A percentile compares a stretch with the other conserved stretches of the same genome.
phyloP scores from a whole-genome alignment of 2,113 vertebrate species.

The Rhodinocichla rosea region DNA sequence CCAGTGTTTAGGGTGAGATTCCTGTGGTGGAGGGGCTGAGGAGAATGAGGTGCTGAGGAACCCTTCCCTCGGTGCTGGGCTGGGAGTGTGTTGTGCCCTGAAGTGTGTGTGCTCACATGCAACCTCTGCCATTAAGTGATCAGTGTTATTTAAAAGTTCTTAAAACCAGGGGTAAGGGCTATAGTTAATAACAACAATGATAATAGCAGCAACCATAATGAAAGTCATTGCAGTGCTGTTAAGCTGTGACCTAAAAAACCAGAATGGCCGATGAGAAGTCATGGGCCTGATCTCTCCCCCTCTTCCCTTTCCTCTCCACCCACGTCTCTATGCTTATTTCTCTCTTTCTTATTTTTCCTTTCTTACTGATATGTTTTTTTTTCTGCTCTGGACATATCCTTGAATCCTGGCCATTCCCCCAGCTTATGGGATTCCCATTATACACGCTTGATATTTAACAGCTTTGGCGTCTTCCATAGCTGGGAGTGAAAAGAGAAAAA shows the following conservation, averaged over 20 bases:
- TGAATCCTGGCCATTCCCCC: conserved; percentile 62
- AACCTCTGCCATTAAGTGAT: neutral
- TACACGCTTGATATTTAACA: conserved; percentile 4
- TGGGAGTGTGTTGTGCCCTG: neutral
- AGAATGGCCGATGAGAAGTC: neutral
- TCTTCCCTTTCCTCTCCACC: neutral
- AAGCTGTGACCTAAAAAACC: conserved; percentile 24
- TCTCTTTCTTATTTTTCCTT: conserved; percentile 5
- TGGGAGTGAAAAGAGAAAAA: conserved; percentile 46
- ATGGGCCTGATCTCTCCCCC: neutral
- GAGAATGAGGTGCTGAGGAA: neutral
- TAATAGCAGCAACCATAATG: neutral
- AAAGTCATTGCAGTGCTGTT: neutral
- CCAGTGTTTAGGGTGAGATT: neutral
- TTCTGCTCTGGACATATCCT: conserved; percentile 34
- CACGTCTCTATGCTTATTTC: neutral
- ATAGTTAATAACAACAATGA: neutral
- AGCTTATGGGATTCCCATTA: conserved; percentile 54
- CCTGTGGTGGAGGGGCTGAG: neutral
- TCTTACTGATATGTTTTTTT: neutral
- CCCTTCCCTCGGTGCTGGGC: neutral
- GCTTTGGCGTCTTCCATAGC: conserved; percentile 35
- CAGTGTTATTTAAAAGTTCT: neutral
- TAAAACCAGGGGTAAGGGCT: neutral
- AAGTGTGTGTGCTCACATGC: neutral